phyloP scores from a whole-genome alignment of 2,797 vertebrate species.

The Leontocebus nigricollis region DNA sequence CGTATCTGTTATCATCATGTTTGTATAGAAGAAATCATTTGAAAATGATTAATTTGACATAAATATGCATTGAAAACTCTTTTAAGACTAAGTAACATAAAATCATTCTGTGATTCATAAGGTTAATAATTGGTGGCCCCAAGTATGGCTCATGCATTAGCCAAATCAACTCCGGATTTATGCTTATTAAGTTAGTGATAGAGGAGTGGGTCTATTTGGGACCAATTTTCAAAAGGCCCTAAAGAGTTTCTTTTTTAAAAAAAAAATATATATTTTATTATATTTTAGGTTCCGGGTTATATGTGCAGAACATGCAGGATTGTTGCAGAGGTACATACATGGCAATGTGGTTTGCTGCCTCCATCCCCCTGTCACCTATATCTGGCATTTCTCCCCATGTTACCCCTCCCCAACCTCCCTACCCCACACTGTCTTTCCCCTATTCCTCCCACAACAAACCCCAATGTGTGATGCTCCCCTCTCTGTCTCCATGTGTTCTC shows the following conservation, averaged over 20 bases:
- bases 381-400: too few relatives aligned
- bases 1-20: not conserved
- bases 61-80: not conserved
- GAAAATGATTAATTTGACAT: not conserved
- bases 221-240: not conserved
- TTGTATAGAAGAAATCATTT: not conserved
- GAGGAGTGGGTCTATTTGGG: not conserved
- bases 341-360: too few relatives aligned
- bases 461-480: too few relatives aligned
- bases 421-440: too few relatives aligned
- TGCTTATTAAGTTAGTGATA: not conserved
- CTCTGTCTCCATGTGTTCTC: too few relatives aligned
- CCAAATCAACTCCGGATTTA: not conserved
- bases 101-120: not conserved
- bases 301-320: too few relatives aligned
- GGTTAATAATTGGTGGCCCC: not conserved
- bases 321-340: too few relatives aligned
- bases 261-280: too few relatives aligned
- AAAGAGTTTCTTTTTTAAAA: not conserved
- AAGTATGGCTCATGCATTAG: not conserved
- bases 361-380: too few relatives aligned
- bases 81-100: not conserved
- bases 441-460: too few relatives aligned
- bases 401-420: too few relatives aligned
- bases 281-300: too few relatives aligned